A percentile compares a stretch with the other conserved stretches of the same genome.
Conservation (phyloP, 2,888 invertebrate genomes). For the Tenthredo livida region DNA sequence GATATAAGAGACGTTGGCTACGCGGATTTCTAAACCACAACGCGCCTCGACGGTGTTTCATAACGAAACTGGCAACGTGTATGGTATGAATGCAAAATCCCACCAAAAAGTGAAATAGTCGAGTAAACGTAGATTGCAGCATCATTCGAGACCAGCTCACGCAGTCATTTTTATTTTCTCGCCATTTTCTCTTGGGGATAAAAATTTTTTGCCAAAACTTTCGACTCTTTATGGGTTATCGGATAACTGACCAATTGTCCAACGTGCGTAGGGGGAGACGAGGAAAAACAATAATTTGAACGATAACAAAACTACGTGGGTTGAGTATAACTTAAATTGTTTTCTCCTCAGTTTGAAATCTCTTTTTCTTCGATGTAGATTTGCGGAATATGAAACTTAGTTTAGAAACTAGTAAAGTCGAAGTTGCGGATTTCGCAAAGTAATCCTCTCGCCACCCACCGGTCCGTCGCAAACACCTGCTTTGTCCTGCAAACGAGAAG, state of each 20-base stretch:
- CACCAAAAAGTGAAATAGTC: background rate
- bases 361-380: constrained; percentile 17
- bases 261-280: background rate
- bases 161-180: background rate
- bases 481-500: constrained; percentile 45
- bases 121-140: constrained; percentile 1
- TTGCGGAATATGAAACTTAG: constrained; percentile 10
- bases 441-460: background rate
- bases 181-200: background rate
- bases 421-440: constrained; percentile 37
- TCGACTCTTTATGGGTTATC: background rate
- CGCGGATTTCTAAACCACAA: background rate
- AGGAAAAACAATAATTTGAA: background rate
- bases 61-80: background rate
- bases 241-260: background rate
- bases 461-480: constrained; percentile 32
- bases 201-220: background rate
- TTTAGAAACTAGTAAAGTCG: constrained; percentile 3
- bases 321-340: constrained; percentile 3
- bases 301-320: background rate
- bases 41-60: constrained; percentile 10
- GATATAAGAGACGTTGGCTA: background rate
- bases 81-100: constrained; percentile 38
- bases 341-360: background rate
- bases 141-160: background rate